These are phyloP conservation scores for Melanotaenia pygmaea DNA, from an alignment of 2,797 vertebrate genomes.

Conservation along the genomic window DNA sequence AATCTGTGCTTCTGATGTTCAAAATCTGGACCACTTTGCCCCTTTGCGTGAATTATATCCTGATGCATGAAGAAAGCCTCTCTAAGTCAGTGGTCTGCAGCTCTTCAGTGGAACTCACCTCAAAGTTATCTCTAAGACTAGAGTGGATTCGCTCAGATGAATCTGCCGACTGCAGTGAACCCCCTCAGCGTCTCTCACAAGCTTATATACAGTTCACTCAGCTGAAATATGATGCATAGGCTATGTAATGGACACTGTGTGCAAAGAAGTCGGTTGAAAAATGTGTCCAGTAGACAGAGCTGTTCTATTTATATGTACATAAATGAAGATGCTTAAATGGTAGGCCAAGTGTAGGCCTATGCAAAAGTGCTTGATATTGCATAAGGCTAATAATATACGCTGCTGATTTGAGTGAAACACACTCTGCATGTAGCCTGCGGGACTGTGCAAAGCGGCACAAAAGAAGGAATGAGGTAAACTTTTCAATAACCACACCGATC, in stretches of 20 bases:
- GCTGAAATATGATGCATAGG: constrained; percentile 84
- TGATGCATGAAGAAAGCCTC: constrained; percentile 36
- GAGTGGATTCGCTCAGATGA: constrained; percentile 79
- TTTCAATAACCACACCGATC: constrained; percentile 7
- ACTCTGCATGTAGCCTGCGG: constrained; percentile 51
- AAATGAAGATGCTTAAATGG: constrained; percentile 89
- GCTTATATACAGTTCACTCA: constrained; percentile 82
- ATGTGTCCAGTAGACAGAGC: constrained; percentile 86
- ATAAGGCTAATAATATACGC: constrained; percentile 84
- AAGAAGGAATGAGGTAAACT: constrained; percentile 45
- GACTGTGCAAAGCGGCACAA: constrained; percentile 35
- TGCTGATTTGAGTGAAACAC: constrained; percentile 82
- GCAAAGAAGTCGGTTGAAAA: constrained; percentile 81
- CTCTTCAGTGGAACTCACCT: constrained; percentile 83
- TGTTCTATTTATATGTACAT: constrained; percentile 87
- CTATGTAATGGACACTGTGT: constrained; percentile 84
- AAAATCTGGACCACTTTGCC: constrained; percentile 35
- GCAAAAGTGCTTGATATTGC: constrained; percentile 86
- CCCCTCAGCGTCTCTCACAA: constrained; percentile 20
- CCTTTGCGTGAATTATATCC: constrained; percentile 56
- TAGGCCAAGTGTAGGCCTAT: constrained; percentile 76
- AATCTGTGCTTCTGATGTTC: constrained; percentile 55
- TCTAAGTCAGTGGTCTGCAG: constrained; percentile 50
- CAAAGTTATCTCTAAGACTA: constrained; percentile 71
- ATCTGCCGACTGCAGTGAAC: constrained; percentile 82